Conservation (phyloP, 2,888 invertebrate species). For the Pammene aurita region DNA sequence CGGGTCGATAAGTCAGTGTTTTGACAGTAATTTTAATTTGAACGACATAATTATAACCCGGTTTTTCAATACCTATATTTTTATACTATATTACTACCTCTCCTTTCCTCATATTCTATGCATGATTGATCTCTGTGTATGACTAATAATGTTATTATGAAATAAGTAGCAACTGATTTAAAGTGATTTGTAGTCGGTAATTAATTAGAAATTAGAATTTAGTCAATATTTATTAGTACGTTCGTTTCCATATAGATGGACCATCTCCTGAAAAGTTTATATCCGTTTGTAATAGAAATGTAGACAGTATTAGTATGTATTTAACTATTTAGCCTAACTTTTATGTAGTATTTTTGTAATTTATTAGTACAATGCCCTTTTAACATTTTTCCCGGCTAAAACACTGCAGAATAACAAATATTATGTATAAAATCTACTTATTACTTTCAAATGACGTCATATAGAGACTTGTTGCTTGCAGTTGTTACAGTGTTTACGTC, state of each 20-base stretch:
- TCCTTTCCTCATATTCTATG: conserved; percentile 41
- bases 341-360: conserved; percentile 1
- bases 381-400: neutral
- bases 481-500: neutral
- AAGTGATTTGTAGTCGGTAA: conserved; percentile 25
- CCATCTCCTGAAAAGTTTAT: conserved; percentile 5
- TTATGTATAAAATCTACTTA: too few species aligned
- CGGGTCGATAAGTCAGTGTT: neutral
- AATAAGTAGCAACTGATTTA: conserved; percentile 29
- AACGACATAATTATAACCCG: conserved; percentile 12
- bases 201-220: conserved; percentile 30
- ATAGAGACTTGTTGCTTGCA: too few species aligned
- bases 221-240: conserved; percentile 21
- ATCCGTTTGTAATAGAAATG: conserved; percentile 28
- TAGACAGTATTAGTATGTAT: conserved; percentile 24
- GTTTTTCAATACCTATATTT: neutral
- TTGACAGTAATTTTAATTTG: conserved; percentile 34
- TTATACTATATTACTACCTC: conserved; percentile 31
- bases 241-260: conserved; percentile 22
- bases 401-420: neutral
- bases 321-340: conserved; percentile 6
- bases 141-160: conserved; percentile 13
- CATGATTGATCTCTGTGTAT: conserved; percentile 44
- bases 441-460: too few species aligned
- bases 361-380: neutral